Evolutionary conservation across 2,888 invertebrate genomes (phyloP).

Genomic region (Philhelius pedissequus): DNA sequence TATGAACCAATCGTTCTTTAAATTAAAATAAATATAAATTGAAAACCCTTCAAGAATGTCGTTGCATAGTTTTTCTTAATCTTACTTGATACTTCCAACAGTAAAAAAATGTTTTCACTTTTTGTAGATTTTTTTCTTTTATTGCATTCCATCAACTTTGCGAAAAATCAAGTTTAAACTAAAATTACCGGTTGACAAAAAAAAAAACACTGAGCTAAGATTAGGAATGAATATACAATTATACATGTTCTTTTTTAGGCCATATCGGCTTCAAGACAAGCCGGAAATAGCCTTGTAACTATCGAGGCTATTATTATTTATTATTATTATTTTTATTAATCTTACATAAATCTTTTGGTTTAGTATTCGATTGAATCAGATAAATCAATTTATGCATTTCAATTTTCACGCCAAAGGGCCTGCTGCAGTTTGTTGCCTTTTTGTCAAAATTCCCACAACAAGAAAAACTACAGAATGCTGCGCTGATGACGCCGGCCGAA

Average conservation of each 20-base stretch:
- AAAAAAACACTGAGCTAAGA: background rate
- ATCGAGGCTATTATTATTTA: too few species aligned
- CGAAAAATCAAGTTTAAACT: background rate
- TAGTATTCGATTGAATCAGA: constrained; percentile 14
- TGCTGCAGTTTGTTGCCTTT: constrained; percentile 26
- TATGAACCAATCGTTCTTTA: background rate
- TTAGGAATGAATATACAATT: constrained; percentile 38
- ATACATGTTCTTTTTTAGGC: constrained; percentile 45
- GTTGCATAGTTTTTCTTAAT: background rate
- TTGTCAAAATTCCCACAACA: constrained; percentile 34
- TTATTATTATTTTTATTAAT: too few species aligned
- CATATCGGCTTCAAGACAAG: constrained; percentile 6
- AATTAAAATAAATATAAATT: background rate
- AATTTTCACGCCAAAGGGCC: background rate
- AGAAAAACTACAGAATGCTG: background rate
- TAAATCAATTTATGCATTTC: constrained; percentile 13
- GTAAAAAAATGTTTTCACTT: background rate
- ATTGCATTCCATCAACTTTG: background rate
- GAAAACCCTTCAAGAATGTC: background rate
- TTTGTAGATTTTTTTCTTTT: background rate
- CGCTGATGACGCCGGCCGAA: background rate
- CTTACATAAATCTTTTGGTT: too few species aligned
- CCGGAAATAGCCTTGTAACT: constrained; percentile 23
- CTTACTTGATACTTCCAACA: background rate
- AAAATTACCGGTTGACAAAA: background rate